Percentiles rank a stretch among this genome's conserved stretches.
phyloP scores from a whole-genome alignment of 2,797 vertebrate genomes.

The Liparis tanakae region DNA sequence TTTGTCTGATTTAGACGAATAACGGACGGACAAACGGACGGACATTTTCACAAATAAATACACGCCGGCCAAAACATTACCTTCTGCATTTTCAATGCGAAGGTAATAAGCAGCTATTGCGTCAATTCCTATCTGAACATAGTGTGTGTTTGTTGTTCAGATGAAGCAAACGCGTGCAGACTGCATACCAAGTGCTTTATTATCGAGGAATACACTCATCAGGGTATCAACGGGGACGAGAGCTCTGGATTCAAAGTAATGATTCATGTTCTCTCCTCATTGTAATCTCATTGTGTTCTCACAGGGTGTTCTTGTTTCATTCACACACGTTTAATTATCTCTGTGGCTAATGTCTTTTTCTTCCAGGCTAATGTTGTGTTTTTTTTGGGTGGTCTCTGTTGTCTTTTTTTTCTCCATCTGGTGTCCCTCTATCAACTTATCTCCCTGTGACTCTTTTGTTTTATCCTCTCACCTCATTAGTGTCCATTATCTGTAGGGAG shows the following conservation, averaged over 20 bases:
- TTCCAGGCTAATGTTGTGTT: conserved; percentile 15
- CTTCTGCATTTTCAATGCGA: no score
- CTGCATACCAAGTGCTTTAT: conserved; percentile 67
- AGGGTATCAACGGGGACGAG: conserved; percentile 37
- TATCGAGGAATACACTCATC: conserved; percentile 43
- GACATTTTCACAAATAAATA: no score
- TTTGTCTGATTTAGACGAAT: no score
- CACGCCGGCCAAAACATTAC: no score
- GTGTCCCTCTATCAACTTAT: conserved; percentile 17
- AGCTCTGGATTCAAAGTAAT: conserved; percentile 71
- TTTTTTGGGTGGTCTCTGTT: background rate
- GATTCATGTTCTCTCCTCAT: conserved; percentile 73
- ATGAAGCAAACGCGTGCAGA: conserved; percentile 34
- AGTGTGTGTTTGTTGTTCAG: conserved; percentile 27
- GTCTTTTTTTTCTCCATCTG: background rate
- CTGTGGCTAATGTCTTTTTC: conserved; percentile 55
- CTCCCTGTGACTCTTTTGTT: conserved; percentile 32
- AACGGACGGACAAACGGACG: no score
- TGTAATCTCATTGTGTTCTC: conserved; percentile 74
- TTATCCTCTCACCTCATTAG: conserved; percentile 60
- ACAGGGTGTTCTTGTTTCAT: conserved; percentile 73
- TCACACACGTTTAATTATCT: conserved; percentile 66
- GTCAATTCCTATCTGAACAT: conserved; percentile 19
- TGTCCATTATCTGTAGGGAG: conserved; percentile 62
- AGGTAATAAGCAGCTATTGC: background rate